These are phyloP conservation scores for Cremastinae sp. DNA, from an alignment of 2,888 invertebrate genomes.

Conservation along the genomic window DNA sequence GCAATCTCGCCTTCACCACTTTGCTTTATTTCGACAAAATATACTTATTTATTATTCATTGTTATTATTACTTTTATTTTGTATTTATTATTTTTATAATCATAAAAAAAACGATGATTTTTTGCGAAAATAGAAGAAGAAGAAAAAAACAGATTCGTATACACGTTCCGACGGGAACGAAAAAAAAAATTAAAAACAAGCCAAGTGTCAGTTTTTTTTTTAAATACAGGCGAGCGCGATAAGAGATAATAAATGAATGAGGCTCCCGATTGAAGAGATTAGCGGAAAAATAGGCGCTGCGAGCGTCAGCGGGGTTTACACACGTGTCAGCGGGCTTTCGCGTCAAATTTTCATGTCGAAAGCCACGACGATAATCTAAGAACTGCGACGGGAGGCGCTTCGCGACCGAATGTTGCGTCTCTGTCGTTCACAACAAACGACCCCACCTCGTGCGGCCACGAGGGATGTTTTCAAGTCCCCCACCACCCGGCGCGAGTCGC, in stretches of 20 bases:
- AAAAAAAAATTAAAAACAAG: background rate
- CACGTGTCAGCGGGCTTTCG: conserved; percentile 59
- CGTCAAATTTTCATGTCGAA: conserved; percentile 52
- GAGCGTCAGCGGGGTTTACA: conserved; percentile 5
- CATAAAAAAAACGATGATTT: background rate
- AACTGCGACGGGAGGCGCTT: conserved; percentile 65
- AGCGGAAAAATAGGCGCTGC: too few species aligned
- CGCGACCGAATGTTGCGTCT: conserved; percentile 68
- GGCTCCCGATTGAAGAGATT: too few species aligned
- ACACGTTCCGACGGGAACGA: background rate
- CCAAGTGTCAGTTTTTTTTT: too few species aligned
- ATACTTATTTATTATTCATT: background rate
- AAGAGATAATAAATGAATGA: too few species aligned
- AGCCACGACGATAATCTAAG: conserved; percentile 59
- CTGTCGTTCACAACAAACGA: conserved; percentile 67
- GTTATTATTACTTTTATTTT: too few species aligned
- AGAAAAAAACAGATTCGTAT: background rate
- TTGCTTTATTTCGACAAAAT: too few species aligned
- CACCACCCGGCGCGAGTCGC: conserved; percentile 8
- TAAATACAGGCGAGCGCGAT: too few species aligned
- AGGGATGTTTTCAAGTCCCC: conserved; percentile 61
- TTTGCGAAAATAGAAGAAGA: background rate
- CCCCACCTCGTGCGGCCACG: conserved; percentile 61
- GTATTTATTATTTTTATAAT: background rate
- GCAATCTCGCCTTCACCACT: too few species aligned